Evolutionary conservation across 2,888 invertebrate genomes (phyloP).

Genomic region (Heliothis peltigera): DNA sequence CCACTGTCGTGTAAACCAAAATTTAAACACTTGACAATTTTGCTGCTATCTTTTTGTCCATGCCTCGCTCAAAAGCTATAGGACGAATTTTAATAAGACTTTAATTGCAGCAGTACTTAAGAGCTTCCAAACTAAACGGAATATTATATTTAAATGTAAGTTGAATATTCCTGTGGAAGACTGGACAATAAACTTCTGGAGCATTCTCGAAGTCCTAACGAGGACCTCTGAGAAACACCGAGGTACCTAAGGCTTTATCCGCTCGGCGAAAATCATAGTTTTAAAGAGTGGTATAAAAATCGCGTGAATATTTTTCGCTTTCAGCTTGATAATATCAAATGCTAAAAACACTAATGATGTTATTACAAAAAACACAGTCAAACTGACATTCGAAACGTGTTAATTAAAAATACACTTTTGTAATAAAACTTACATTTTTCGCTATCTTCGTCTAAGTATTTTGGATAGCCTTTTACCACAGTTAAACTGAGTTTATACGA

Average conservation of each 20-base stretch:
- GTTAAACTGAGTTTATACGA: too few relatives aligned
- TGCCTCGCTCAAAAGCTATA: conserved; percentile 44
- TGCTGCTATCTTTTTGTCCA: conserved; percentile 32
- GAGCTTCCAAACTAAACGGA: conserved; percentile 53
- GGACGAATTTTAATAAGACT: conserved; percentile 57
- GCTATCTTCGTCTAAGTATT: not conserved
- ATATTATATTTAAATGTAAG: conserved; percentile 52
- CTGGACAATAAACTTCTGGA: conserved; percentile 43
- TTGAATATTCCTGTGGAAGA: conserved; percentile 39
- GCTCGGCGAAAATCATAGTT: conserved; percentile 10
- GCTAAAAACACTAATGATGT: too few relatives aligned
- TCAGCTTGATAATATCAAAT: too few relatives aligned
- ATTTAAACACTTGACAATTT: conserved; percentile 31
- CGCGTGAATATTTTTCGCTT: not conserved
- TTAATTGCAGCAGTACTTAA: conserved; percentile 55
- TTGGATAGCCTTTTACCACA: conserved; percentile 4
- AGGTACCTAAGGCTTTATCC: conserved; percentile 11
- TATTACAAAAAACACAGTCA: too few relatives aligned
- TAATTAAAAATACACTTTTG: too few relatives aligned
- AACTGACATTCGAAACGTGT: too few relatives aligned
- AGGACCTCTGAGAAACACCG: conserved; percentile 15
- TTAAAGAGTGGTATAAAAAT: not conserved
- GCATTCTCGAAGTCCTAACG: conserved; percentile 25
- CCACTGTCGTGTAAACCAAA: conserved; percentile 23
- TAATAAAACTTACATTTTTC: too few relatives aligned